phyloP scores from a whole-genome alignment of 2,888 invertebrate genomes.

The Tenodera sinensis region DNA sequence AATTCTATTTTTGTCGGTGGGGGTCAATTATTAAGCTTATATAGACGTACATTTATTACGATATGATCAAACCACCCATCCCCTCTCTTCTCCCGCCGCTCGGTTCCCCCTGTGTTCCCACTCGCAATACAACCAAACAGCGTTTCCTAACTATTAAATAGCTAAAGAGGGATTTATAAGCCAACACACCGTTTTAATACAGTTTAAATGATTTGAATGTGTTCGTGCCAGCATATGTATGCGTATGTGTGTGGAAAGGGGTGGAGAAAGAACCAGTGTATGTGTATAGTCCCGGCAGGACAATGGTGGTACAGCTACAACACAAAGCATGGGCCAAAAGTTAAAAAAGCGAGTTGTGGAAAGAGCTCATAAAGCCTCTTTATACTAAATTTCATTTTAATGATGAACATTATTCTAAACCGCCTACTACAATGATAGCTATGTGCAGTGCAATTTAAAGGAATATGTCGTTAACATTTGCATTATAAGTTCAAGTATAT shows the following conservation, averaged over 20 bases:
- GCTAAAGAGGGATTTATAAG: conserved; percentile 20
- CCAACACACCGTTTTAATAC: conserved; percentile 16
- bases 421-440: no score
- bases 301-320: not conserved
- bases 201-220: conserved; percentile 19
- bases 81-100: not conserved
- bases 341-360: not conserved
- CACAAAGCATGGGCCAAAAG: not conserved
- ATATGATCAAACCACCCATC: conserved; percentile 15
- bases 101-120: not conserved
- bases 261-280: not conserved
- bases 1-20: conserved; percentile 22
- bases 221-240: not conserved
- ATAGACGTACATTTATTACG: conserved; percentile 18
- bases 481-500: no score
- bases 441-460: no score
- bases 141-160: conserved; percentile 14
- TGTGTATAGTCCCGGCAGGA: not conserved
- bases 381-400: not conserved
- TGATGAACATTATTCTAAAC: not conserved
- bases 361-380: not conserved
- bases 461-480: no score
- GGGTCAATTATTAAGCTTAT: conserved; percentile 20
- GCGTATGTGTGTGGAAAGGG: not conserved
- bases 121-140: conserved; percentile 6